A percentile compares a stretch with the other conserved stretches of the same genome.
phyloP scores from a whole-genome alignment of 2,113 vertebrate genomes.

The Seriola aureovittata region DNA sequence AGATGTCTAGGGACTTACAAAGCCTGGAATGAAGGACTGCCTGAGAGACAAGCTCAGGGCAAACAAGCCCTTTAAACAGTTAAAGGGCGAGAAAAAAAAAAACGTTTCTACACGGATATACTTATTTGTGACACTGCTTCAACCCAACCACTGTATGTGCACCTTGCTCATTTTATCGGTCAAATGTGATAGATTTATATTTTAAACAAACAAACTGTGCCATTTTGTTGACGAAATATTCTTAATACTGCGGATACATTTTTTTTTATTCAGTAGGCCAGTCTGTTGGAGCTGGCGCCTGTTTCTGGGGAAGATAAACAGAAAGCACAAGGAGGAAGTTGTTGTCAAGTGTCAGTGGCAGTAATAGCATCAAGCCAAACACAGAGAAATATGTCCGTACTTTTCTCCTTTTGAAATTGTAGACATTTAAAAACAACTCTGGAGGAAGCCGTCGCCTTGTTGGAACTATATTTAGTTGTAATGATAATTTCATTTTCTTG shows the following conservation, averaged over 20 bases:
- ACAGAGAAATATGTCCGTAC: slow-evolving; percentile 19
- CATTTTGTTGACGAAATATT: neutral
- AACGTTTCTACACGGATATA: slow-evolving; percentile 42
- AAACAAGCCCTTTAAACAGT: neutral
- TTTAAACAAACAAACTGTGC: neutral
- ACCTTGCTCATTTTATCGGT: fast-evolving
- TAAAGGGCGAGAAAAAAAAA: neutral
- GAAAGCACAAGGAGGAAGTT: slow-evolving; percentile 72
- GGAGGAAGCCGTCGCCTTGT: slow-evolving; percentile 83
- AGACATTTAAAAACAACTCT: slow-evolving; percentile 74
- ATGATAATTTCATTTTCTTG: slow-evolving; percentile 87
- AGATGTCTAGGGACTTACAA: neutral
- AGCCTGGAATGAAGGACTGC: neutral
- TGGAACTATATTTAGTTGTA: slow-evolving; percentile 85
- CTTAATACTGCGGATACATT: neutral
- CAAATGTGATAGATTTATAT: neutral
- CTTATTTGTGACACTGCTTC: slow-evolving; percentile 22
- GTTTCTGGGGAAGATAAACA: slow-evolving; percentile 69
- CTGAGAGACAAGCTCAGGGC: neutral
- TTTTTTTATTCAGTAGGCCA: neutral
- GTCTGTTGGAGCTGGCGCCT: neutral
- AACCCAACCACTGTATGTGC: neutral
- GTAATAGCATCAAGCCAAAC: neutral
- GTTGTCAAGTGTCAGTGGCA: slow-evolving; percentile 60
- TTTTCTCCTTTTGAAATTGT: slow-evolving; percentile 37